phyloP scores from a whole-genome alignment of 1,140 invertebrate species.

The Drosophila ficusphila region DNA sequence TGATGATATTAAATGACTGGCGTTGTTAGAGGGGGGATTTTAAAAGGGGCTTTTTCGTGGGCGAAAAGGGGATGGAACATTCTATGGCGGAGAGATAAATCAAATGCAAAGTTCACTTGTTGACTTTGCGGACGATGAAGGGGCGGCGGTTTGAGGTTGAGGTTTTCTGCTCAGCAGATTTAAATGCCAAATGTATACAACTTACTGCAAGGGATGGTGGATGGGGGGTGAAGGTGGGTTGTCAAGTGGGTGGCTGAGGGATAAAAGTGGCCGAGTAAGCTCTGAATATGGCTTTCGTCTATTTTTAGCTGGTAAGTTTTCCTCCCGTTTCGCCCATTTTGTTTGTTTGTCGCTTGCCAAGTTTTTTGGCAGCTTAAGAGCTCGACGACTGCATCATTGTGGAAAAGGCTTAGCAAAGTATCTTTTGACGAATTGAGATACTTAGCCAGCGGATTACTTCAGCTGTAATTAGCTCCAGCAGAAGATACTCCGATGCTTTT shows the following conservation, averaged over 20 bases:
- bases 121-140: conserved; percentile 54
- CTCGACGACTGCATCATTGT: conserved; percentile 32
- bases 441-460: conserved; percentile 53
- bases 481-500: conserved; percentile 1
- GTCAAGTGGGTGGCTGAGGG: background rate
- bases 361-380: conserved; percentile 66
- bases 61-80: background rate
- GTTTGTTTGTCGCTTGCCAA: conserved; percentile 50
- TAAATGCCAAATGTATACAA: conserved; percentile 50
- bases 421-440: conserved; percentile 61
- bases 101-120: conserved; percentile 70
- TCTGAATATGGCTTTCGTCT: conserved; percentile 29
- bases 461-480: conserved; percentile 56
- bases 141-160: conserved; percentile 12
- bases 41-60: background rate
- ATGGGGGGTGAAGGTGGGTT: background rate
- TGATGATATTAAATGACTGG: conserved; percentile 53
- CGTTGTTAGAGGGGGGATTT: background rate
- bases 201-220: conserved; percentile 10
- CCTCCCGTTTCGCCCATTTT: conserved; percentile 14
- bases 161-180: conserved; percentile 35
- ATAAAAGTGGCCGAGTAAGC: conserved; percentile 9
- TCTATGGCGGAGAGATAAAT: conserved; percentile 43
- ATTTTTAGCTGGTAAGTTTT: conserved; percentile 40
- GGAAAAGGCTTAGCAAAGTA: conserved; percentile 61